Evolutionary conservation across 1,140 invertebrate species (phyloP).

Genomic region (Drosophila kikkawai): DNA sequence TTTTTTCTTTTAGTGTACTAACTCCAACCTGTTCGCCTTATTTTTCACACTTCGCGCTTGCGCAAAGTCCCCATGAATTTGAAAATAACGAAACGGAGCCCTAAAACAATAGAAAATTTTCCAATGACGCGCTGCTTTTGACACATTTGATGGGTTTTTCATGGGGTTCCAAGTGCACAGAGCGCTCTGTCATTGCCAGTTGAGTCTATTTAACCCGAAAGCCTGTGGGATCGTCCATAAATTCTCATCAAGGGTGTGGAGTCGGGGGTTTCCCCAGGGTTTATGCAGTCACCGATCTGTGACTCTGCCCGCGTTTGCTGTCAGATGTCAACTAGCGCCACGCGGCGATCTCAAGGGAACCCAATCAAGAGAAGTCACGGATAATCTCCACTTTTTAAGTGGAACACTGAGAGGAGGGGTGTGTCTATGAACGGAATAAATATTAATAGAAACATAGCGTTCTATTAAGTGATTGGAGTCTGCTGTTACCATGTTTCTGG

Average conservation of each 20-base stretch:
- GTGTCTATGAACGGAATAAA: neutral
- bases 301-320: slow-evolving; percentile 50
- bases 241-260: slow-evolving; percentile 67
- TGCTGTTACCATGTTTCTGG: neutral
- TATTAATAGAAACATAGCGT: slow-evolving; percentile 29
- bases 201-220: slow-evolving; percentile 58
- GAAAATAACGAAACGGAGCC: slow-evolving; percentile 28
- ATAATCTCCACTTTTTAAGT: slow-evolving; percentile 55
- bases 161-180: slow-evolving; percentile 27
- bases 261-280: slow-evolving; percentile 21
- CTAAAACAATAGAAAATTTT: slow-evolving; percentile 52
- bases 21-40: slow-evolving; percentile 52
- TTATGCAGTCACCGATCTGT: slow-evolving; percentile 7
- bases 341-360: slow-evolving; percentile 70
- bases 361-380: slow-evolving; percentile 69
- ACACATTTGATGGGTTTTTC: slow-evolving; percentile 65
- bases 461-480: neutral
- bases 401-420: neutral
- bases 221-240: slow-evolving; percentile 60
- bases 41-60: slow-evolving; percentile 67
- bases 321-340: slow-evolving; percentile 81
- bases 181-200: slow-evolving; percentile 36
- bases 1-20: neutral
- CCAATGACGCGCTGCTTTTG: slow-evolving; percentile 63
- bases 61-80: slow-evolving; percentile 34